phyloP scores from a whole-genome alignment of 2,888 invertebrate species.

The Pseudoips prasinana region DNA sequence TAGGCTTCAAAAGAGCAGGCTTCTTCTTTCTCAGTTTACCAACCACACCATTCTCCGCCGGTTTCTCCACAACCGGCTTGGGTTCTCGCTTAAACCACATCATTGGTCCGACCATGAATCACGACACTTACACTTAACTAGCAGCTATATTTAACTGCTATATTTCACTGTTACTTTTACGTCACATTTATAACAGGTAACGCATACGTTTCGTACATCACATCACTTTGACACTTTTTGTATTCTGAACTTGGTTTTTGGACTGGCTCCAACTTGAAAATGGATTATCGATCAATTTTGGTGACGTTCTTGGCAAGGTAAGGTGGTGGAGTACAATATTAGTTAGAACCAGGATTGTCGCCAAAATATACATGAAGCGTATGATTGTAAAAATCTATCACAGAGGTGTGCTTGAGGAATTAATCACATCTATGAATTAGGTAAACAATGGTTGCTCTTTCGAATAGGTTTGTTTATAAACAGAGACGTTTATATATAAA shows the following conservation, averaged over 20 bases:
- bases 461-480: too few species aligned
- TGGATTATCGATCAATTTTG: slow-evolving; percentile 27
- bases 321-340: slow-evolving; percentile 10
- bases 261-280: slow-evolving; percentile 28
- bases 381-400: slow-evolving; percentile 10
- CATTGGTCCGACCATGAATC: slow-evolving; percentile 50
- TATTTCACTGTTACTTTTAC: slow-evolving; percentile 16
- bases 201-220: too few species aligned
- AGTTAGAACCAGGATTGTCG: slow-evolving; percentile 35
- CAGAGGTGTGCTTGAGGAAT: too few species aligned
- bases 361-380: slow-evolving; percentile 6
- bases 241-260: slow-evolving; percentile 21
- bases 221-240: slow-evolving; percentile 15
- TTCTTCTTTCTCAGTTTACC: slow-evolving; percentile 70
- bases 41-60: slow-evolving; percentile 60
- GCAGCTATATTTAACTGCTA: slow-evolving; percentile 6
- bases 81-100: slow-evolving; percentile 78
- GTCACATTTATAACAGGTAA: slow-evolving; percentile 16
- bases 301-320: slow-evolving; percentile 39
- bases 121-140: slow-evolving; percentile 16
- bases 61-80: slow-evolving; percentile 61
- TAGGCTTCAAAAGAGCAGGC: slow-evolving; percentile 59
- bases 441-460: too few species aligned
- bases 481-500: too few species aligned
- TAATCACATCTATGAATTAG: too few species aligned